Evolutionary conservation across 2,888 invertebrate species (phyloP), one percentile per base, ranked within the genome.

Genomic region (Margaritifera margaritifera): DNA sequence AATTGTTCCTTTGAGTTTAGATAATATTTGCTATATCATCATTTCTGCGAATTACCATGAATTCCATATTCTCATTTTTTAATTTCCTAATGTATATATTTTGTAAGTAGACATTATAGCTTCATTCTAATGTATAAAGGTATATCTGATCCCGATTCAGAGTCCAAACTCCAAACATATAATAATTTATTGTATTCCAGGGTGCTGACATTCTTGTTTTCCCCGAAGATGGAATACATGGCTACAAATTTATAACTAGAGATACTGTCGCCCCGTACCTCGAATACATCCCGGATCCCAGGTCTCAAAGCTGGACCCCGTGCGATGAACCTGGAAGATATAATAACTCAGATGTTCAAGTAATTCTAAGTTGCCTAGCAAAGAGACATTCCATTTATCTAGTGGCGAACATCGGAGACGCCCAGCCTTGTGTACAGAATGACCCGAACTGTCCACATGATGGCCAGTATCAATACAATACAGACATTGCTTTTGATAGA

Each of bases 401-500:
- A 2, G 93, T 95, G 0, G 91, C 94, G 0, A 95, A 95, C 87
- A 86, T 94, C 0, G 92, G 92, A 0, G 95, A 95, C 87, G 90
- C 91, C 20, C 90, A 92, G 74, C 88, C 19, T 20, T 1, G 64
- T 24, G 4, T 54, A 11, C 3, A n/a, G n/a, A n/a, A n/a, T n/a
- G 77, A 79, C 54, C 65, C 72, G 0, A 59, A 67, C 11, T 87
- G 86, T 61, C 85, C 85, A 0, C 18, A 25, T 1, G 82, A 84
- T 54, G 83, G 82, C 1, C 77, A 78, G 56, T 86, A 78, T 61
- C 84, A 85, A 62, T 95, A 93, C 90, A 96, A 96, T 82, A 94
- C 95, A 0, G 94, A 95, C 84, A 93, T 95, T 0, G 95, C 93
- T 0, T 94, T 95, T 79, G 93, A 95, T 85, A 92, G 94, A 65